These are phyloP conservation scores for Megalonaias nervosa DNA, from an alignment of 1,140 invertebrate species.

Conservation along the genomic window DNA sequence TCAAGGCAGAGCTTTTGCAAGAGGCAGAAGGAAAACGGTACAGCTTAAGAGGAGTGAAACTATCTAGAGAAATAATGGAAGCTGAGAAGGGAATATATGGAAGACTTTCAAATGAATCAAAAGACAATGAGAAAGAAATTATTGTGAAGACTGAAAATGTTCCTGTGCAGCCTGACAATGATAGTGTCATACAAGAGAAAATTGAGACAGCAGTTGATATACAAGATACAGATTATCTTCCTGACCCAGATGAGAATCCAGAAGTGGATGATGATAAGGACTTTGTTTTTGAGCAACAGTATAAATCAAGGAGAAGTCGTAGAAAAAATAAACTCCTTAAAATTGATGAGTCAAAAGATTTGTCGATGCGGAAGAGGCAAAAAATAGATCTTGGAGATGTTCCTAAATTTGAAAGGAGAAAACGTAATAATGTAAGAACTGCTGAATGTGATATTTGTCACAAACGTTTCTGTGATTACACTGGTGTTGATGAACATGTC, in stretches of 20 bases:
- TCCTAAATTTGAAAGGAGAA: constrained; percentile 8
- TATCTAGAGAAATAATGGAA: constrained; percentile 42
- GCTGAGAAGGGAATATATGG: constrained; percentile 31
- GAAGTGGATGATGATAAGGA: constrained; percentile 13
- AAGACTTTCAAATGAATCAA: neutral
- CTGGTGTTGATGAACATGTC: constrained; percentile 47
- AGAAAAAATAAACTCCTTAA: constrained; percentile 7
- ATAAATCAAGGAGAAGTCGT: neutral
- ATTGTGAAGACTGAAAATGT: neutral
- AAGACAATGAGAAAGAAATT: constrained; percentile 7
- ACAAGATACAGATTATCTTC: constrained; percentile 25
- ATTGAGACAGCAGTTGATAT: constrained; percentile 16
- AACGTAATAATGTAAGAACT: constrained; percentile 6
- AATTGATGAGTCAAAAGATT: constrained; percentile 15
- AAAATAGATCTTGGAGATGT: constrained; percentile 24
- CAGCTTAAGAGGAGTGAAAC: constrained; percentile 40
- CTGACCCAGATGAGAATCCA: constrained; percentile 8
- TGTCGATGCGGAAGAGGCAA: neutral
- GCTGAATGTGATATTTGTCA: constrained; percentile 45
- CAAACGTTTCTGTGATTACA: constrained; percentile 45
- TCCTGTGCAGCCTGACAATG: constrained; percentile 6
- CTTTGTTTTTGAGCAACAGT: neutral
- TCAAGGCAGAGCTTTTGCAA: too few relatives aligned
- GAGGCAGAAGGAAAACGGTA: constrained; percentile 25
- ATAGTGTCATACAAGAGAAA: constrained; percentile 4